Evolutionary conservation across 2,888 invertebrate species (phyloP).

Genomic region (Allolobophora icterica): DNA sequence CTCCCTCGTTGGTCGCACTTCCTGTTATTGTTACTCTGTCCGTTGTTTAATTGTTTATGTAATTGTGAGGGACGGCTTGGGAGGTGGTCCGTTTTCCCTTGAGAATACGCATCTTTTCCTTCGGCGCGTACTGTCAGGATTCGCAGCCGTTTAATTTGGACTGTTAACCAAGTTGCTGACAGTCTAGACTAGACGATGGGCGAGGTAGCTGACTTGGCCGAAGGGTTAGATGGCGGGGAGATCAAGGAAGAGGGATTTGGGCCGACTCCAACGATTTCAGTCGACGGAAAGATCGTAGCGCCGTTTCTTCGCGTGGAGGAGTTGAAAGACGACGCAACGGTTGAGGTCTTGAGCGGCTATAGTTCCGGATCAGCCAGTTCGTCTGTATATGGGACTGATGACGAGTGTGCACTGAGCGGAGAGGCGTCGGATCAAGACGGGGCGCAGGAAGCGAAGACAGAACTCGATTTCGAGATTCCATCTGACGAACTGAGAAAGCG

Average conservation of each 20-base stretch:
- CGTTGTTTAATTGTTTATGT: slow-evolving; percentile 11
- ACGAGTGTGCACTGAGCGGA: slow-evolving; percentile 26
- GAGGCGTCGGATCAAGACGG: slow-evolving; percentile 37
- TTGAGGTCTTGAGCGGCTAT: not conserved
- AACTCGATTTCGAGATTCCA: slow-evolving; percentile 33
- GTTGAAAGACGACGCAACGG: slow-evolving; percentile 35
- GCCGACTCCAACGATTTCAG: not conserved
- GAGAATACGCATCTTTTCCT: not conserved
- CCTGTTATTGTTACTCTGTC: not conserved
- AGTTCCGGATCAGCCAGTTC: slow-evolving; percentile 24
- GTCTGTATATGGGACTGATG: slow-evolving; percentile 31
- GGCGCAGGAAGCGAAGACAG: not conserved
- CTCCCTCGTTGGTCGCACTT: not conserved
- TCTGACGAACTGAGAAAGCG: slow-evolving; percentile 31
- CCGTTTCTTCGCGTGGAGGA: slow-evolving; percentile 40
- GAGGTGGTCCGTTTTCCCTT: not conserved
- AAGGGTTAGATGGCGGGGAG: not conserved
- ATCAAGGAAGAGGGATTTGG: not conserved
- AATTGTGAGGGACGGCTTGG: not conserved
- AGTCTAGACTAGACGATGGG: slow-evolving; percentile 20
- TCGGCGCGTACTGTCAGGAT: not conserved
- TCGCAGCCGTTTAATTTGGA: slow-evolving; percentile 11
- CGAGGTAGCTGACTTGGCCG: not conserved
- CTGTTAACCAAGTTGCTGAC: not conserved
- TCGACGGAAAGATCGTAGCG: slow-evolving; percentile 28